Percentiles rank a stretch among this genome's conserved stretches.
Conservation (phyloP, 1,140 invertebrate genomes). For the Zaprionus davidi region DNA sequence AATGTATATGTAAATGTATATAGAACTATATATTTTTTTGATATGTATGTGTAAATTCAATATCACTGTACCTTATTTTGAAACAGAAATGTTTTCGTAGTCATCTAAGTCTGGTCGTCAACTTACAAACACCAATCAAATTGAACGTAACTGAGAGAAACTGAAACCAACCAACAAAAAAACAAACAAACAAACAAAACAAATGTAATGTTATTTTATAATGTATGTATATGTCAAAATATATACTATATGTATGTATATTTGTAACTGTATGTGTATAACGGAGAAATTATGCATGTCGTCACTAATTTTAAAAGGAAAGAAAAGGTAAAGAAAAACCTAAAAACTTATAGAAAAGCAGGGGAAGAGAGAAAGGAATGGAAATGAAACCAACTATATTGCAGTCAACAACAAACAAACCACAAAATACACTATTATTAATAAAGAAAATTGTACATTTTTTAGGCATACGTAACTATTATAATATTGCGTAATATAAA, state of each 20-base stretch:
- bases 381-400: slow-evolving; percentile 8
- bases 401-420: slow-evolving; percentile 43
- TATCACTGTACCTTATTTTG: slow-evolving; percentile 82
- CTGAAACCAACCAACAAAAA: slow-evolving; percentile 58
- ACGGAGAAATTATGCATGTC: slow-evolving; percentile 31
- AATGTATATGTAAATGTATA: slow-evolving; percentile 19
- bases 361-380: not conserved
- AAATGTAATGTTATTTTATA: slow-evolving; percentile 50
- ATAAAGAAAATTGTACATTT: slow-evolving; percentile 55
- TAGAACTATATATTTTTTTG: slow-evolving; percentile 37
- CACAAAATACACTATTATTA: slow-evolving; percentile 54
- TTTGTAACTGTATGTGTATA: slow-evolving; percentile 28
- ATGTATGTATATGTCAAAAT: slow-evolving; percentile 18
- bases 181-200: slow-evolving; percentile 26
- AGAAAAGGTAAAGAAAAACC: slow-evolving; percentile 30
- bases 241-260: slow-evolving; percentile 17
- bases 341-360: slow-evolving; percentile 10
- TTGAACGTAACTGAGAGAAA: slow-evolving; percentile 17
- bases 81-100: slow-evolving; percentile 73
- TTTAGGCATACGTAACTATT: slow-evolving; percentile 49
- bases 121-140: slow-evolving; percentile 52
- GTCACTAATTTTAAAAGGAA: slow-evolving; percentile 67
- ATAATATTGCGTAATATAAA: slow-evolving; percentile 76
- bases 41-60: slow-evolving; percentile 35
- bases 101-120: slow-evolving; percentile 78